A percentile compares a stretch with the other conserved stretches of the same genome.
phyloP scores from a whole-genome alignment of 2,113 vertebrate species.

The Tragelaphus imberbis region DNA sequence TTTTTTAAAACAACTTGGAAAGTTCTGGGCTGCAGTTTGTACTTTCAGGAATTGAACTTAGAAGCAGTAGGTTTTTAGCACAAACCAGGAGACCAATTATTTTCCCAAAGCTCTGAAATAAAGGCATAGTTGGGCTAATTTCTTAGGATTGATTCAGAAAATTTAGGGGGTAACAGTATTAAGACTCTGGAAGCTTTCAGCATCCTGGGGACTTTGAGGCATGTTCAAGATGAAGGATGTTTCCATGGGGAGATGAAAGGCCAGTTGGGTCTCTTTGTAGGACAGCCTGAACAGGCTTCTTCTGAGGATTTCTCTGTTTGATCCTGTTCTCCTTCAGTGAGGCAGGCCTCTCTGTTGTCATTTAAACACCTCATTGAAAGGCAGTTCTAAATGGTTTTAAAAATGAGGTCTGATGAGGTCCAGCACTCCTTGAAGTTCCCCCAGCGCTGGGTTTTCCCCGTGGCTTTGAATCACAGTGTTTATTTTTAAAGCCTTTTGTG shows the following conservation, averaged over 20 bases:
- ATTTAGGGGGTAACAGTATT: background rate
- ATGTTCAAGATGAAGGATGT: background rate
- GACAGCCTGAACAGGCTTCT: background rate
- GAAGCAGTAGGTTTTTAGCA: background rate
- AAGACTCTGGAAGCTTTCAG: background rate
- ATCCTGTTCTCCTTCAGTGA: background rate
- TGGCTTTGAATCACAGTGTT: background rate
- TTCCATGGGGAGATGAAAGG: background rate
- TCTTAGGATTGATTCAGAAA: background rate
- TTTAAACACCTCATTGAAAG: background rate
- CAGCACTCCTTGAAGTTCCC: background rate
- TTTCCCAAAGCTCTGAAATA: background rate
- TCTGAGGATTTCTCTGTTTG: background rate
- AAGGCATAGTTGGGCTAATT: background rate
- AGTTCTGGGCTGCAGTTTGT: background rate
- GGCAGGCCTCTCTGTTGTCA: background rate
- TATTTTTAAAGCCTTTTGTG: constrained; percentile 49
- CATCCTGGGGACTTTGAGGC: background rate
- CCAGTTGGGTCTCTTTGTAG: background rate
- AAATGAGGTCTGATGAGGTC: background rate
- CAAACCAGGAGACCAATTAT: background rate
- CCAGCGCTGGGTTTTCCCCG: background rate
- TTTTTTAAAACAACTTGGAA: background rate
- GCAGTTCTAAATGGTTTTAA: background rate
- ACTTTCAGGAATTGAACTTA: background rate